Conservation (phyloP, 53 echinoderm and acorn worm species). For the Holothuria leucospilota region DNA sequence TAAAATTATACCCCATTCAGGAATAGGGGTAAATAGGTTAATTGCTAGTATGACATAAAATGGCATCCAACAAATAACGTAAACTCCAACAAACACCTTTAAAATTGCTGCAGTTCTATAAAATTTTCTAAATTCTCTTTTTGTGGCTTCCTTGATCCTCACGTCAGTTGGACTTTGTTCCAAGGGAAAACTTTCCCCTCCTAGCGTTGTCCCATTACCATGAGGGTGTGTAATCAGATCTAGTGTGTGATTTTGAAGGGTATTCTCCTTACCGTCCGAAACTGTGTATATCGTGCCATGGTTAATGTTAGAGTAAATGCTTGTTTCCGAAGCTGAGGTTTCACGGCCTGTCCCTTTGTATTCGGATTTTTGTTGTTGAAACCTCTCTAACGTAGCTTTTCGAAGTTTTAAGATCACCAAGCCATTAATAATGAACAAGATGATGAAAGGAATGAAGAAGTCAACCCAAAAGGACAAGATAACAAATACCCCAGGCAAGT, state of each 20-base stretch:
- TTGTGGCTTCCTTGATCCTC: neutral
- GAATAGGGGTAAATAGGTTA: neutral
- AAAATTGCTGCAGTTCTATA: neutral
- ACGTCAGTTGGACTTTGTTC: neutral
- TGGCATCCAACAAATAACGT: neutral
- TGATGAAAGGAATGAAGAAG: slow-evolving; percentile 1
- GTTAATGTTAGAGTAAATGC: neutral
- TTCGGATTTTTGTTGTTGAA: neutral
- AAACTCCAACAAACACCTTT: neutral
- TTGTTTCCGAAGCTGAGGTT: neutral
- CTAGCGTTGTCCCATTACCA: neutral
- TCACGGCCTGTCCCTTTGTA: neutral
- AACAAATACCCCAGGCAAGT: neutral
- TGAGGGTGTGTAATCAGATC: neutral
- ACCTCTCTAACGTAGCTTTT: neutral
- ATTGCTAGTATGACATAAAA: neutral
- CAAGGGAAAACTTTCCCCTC: neutral
- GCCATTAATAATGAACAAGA: neutral
- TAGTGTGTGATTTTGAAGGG: no score
- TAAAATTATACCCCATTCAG: neutral
- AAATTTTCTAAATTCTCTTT: slow-evolving; percentile 2
- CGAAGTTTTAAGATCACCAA: neutral
- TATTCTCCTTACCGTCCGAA: neutral
- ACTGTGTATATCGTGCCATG: neutral
- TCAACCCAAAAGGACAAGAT: neutral